phyloP scores from a whole-genome alignment of 2,888 invertebrate species.

The Heliconius cydno region DNA sequence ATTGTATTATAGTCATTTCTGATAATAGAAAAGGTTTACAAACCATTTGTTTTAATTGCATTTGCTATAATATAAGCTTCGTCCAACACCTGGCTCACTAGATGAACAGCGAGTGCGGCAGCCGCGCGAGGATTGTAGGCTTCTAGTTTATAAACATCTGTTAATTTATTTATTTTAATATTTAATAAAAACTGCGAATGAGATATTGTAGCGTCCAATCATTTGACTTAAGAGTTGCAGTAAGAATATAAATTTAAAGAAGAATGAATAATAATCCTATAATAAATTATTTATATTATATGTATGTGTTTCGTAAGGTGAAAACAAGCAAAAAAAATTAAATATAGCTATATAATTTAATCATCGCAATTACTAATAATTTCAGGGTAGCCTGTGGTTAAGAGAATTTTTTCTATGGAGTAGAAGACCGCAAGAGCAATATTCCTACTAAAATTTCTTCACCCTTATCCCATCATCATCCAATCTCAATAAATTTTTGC shows the following conservation, averaged over 20 bases:
- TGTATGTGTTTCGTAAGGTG: neutral
- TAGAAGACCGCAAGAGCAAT: too few species aligned
- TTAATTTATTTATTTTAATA: neutral
- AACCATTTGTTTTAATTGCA: conserved; percentile 66
- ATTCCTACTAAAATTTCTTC: too few species aligned
- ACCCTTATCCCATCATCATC: neutral
- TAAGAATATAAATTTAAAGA: neutral
- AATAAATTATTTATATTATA: neutral
- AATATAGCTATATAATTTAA: too few species aligned
- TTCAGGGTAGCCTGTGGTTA: too few species aligned
- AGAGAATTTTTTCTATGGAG: too few species aligned
- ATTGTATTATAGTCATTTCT: too few species aligned
- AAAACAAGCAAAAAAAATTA: too few species aligned
- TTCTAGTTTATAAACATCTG: conserved; percentile 20
- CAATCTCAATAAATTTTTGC: neutral
- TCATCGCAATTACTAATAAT: too few species aligned
- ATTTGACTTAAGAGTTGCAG: neutral
- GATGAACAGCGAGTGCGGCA: conserved; percentile 64
- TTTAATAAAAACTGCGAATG: neutral
- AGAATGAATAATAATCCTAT: neutral
- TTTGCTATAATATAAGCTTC: conserved; percentile 71
- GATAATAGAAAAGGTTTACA: neutral
- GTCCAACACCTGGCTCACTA: conserved; percentile 72
- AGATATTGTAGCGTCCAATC: neutral
- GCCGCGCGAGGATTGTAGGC: conserved; percentile 57